phyloP scores from a whole-genome alignment of 2,888 invertebrate genomes.

The Tribolium freemani region DNA sequence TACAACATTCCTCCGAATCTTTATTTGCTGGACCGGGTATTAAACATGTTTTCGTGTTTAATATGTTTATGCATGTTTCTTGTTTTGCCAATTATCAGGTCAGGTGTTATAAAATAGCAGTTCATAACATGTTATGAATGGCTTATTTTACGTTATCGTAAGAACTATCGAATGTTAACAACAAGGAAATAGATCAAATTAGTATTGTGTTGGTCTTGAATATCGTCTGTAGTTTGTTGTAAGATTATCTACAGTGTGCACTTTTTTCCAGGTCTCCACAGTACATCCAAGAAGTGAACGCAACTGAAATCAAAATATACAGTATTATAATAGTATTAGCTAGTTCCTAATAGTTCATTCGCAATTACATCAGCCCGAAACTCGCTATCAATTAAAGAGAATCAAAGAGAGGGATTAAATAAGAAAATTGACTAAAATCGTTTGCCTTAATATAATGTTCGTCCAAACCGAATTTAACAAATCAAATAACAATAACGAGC shows the following conservation, averaged over 20 bases:
- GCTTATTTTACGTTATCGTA: too few species aligned
- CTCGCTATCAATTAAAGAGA: not conserved
- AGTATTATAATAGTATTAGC: conserved; percentile 62
- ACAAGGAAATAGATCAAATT: not conserved
- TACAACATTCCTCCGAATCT: too few species aligned
- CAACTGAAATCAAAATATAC: conserved; percentile 54
- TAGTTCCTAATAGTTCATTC: conserved; percentile 53
- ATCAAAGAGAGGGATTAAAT: conserved; percentile 5
- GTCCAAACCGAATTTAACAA: conserved; percentile 65
- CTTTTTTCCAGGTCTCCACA: conserved; percentile 53
- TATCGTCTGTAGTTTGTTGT: too few species aligned
- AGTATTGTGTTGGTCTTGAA: too few species aligned
- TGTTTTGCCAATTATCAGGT: too few species aligned
- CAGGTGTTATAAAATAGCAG: too few species aligned
- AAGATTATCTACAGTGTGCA: conserved; percentile 7
- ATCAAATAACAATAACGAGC: conserved; percentile 64
- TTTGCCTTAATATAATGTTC: conserved; percentile 61
- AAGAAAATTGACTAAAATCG: conserved; percentile 12
- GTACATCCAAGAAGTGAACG: conserved; percentile 48
- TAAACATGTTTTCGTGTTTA: too few species aligned
- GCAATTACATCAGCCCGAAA: conserved; percentile 8
- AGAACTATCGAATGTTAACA: too few species aligned
- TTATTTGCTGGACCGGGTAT: too few species aligned
- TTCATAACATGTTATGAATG: too few species aligned
- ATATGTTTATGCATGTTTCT: too few species aligned